Percentiles rank a stretch among this genome's conserved stretches.
phyloP scores from a whole-genome alignment of 2,113 vertebrate genomes.

The Colaptes auratus region DNA sequence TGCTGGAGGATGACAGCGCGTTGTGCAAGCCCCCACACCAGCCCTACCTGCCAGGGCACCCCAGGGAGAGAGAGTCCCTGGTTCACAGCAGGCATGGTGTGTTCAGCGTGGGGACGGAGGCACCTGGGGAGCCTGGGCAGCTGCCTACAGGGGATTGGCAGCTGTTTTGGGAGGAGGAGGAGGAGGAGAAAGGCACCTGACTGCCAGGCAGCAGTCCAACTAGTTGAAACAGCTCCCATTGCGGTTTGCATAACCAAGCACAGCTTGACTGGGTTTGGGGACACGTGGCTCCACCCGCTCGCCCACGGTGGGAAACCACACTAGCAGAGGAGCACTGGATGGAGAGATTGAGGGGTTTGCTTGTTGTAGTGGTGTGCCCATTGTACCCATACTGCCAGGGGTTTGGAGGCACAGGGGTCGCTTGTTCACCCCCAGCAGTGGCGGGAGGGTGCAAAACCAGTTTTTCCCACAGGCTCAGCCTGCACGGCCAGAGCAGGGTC shows the following conservation, averaged over 20 bases:
- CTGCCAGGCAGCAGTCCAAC: constrained; percentile 28
- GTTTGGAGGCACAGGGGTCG: rapidly evolving
- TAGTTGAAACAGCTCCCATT: neutral
- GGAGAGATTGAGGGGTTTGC: neutral
- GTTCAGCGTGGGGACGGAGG: neutral
- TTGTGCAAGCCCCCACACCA: rapidly evolving
- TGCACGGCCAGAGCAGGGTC: rapidly evolving
- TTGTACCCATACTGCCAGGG: neutral
- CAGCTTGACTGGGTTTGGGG: neutral
- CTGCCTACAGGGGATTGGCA: neutral
- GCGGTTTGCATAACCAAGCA: neutral
- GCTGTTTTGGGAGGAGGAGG: neutral
- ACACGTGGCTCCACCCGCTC: neutral
- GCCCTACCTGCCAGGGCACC: rapidly evolving
- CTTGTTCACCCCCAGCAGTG: rapidly evolving
- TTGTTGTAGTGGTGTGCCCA: rapidly evolving
- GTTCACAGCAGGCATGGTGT: rapidly evolving
- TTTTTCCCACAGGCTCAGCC: rapidly evolving
- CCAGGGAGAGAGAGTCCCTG: neutral
- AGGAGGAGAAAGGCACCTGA: constrained; percentile 44
- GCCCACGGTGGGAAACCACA: neutral
- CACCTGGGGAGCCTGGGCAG: neutral
- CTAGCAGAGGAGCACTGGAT: rapidly evolving
- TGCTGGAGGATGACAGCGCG: neutral
- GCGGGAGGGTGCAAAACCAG: too few relatives aligned